A percentile compares a stretch with the other conserved stretches of the same genome.
Conservation (phyloP, 2,888 invertebrate species). For the Scaptomyza caliginosa region DNA sequence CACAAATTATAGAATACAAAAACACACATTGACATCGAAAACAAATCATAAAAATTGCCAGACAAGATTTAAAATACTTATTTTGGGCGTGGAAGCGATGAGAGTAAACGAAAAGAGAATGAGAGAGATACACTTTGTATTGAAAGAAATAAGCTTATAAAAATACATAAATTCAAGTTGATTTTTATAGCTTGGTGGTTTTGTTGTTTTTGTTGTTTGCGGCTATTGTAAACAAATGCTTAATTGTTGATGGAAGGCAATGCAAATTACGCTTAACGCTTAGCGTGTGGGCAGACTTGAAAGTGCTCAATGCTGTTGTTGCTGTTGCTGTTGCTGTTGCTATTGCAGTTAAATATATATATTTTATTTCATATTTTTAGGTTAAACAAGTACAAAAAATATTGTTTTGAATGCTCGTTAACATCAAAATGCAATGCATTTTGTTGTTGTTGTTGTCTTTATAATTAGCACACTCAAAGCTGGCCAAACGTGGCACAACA, state of each 20-base stretch:
- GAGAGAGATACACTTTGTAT: constrained; percentile 1
- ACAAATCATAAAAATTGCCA: constrained; percentile 66
- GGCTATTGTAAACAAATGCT: constrained; percentile 71
- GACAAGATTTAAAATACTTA: constrained; percentile 50
- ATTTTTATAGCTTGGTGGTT: constrained; percentile 33
- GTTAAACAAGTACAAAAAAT: constrained; percentile 64
- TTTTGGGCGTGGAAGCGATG: constrained; percentile 46
- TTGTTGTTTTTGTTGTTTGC: constrained; percentile 20
- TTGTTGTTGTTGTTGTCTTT: constrained; percentile 56
- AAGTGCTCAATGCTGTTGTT: constrained; percentile 49
- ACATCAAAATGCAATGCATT: constrained; percentile 73
- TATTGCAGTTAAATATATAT: too few species aligned
- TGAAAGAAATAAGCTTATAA: constrained; percentile 13
- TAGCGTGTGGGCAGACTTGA: constrained; percentile 60
- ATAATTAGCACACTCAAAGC: constrained; percentile 61
- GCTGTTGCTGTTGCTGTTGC: constrained; percentile 19
- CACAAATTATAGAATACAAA: constrained; percentile 12
- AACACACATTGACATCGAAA: constrained; percentile 39
- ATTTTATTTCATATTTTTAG: constrained; percentile 54
- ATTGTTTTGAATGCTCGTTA: constrained; percentile 63
- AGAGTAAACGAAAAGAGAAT: background rate
- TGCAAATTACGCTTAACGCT: constrained; percentile 58
- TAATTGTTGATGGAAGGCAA: constrained; percentile 69
- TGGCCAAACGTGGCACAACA: background rate
- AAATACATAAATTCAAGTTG: constrained; percentile 23